Percentiles rank a stretch among this genome's conserved stretches.
These are phyloP conservation scores for Tenthredo amoena DNA, from an alignment of 2,888 invertebrate genomes.

Conservation along the genomic window DNA sequence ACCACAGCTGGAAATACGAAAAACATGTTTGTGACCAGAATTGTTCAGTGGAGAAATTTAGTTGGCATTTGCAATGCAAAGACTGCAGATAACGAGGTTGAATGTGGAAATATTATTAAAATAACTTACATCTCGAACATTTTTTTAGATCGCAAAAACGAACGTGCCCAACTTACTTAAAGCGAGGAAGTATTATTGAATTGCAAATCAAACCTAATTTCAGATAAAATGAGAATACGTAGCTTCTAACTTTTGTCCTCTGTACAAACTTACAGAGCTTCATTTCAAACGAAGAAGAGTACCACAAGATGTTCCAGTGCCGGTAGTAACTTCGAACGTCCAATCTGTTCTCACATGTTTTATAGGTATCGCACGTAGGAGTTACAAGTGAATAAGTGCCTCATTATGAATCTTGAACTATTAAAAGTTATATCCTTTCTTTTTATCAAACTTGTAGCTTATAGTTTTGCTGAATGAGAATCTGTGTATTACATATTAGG, in stretches of 20 bases:
- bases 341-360: not conserved
- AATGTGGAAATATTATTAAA: not conserved
- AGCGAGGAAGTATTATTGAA: not conserved
- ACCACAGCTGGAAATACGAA: not conserved
- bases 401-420: constrained; percentile 16
- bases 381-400: constrained; percentile 49
- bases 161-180: not conserved
- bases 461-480: not conserved
- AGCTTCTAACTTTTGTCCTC: not conserved
- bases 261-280: not conserved
- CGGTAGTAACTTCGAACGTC: not conserved
- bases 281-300: not conserved
- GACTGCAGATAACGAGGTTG: not conserved
- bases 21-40: not conserved
- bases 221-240: not conserved
- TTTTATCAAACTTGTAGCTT: not conserved
- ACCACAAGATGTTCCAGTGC: not conserved
- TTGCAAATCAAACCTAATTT: not conserved
- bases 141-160: not conserved
- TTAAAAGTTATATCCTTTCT: constrained; percentile 28
- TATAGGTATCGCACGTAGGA: constrained; percentile 41
- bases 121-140: not conserved
- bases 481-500: not conserved
- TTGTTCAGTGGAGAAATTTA: not conserved
- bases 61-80: not conserved